Evolutionary conservation across 2,797 vertebrate genomes (phyloP), one percentile per base, ranked within the genome.

Genomic region (Lindbergichthys nudifrons): DNA sequence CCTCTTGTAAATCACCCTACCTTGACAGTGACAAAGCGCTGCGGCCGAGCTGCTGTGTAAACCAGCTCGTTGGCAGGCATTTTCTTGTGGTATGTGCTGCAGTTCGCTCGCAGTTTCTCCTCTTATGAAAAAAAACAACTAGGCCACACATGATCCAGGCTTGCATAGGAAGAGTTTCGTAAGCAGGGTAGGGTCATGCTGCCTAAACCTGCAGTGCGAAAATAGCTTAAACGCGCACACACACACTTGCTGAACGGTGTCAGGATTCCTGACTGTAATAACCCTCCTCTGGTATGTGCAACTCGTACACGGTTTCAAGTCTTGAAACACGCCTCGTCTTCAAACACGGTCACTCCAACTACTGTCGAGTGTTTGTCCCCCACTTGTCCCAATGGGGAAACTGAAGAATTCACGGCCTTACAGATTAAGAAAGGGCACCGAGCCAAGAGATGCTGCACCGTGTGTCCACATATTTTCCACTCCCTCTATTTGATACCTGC

Each of bases 11-110:
- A 85, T 89, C 84, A 83, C 41, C 42, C 46, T 30, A 8, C 6
- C 18, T 70, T 75, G 88, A 81, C 82, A 61, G 32, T 63, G 78
- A 88, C 82, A 80, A 82, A 83, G 61, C 26, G 68, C 85, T 74
- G 85, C 73, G 71, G 86, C 78, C 1, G 80, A 53, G 80, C 82
- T 84, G 85, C 83, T 83, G 76, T 71, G 81, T 82, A 80, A 83
- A 86, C 80, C 47, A 36, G 41, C 64, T 41, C 23, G 36, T 63
- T 47, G 74, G 65, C 77, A 60, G 70, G 73, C 56, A 19, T 85
- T 80, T 79, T 77, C 67, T 75, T 86, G 74, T 67, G 85, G 83
- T 82, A 64, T 73, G 65, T 36, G 73, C 67, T 72, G 85, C 78
- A 59, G 76, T 57, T 43, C 39, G 3, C 63, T 63, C 53, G 41